A percentile compares a stretch with the other conserved stretches of the same genome.
These are phyloP conservation scores for Thamnaconus septentrionalis DNA, from an alignment of 2,113 vertebrate species.

Conservation along the genomic window DNA sequence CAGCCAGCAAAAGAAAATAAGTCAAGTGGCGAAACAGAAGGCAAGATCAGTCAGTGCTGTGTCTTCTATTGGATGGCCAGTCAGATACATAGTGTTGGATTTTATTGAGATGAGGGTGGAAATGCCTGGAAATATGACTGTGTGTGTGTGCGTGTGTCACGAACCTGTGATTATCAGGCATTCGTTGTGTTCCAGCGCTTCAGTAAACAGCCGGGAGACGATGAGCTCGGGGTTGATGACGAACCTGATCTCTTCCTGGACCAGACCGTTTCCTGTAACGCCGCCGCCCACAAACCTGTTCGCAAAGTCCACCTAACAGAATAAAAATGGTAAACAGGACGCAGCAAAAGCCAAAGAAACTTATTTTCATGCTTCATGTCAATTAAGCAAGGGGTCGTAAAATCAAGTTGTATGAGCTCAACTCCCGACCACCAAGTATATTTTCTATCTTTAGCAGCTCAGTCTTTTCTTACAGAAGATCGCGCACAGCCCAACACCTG, in stretches of 20 bases:
- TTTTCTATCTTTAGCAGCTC: too few species aligned
- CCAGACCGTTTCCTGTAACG: constrained; percentile 89
- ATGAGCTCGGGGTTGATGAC: constrained; percentile 97
- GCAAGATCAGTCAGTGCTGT: background rate
- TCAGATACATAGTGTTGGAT: too few species aligned
- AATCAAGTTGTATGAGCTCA: too few species aligned
- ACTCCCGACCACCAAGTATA: too few species aligned
- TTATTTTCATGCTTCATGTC: too few species aligned
- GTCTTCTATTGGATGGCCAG: too few species aligned
- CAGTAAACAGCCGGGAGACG: constrained; percentile 93
- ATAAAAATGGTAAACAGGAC: background rate
- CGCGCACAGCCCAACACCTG: background rate
- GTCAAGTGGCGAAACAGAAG: constrained; percentile 4
- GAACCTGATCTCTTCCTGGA: constrained; percentile 98
- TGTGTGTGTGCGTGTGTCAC: background rate
- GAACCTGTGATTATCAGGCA: constrained; percentile 97
- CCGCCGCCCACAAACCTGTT: constrained; percentile 95
- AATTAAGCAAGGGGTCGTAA: too few species aligned
- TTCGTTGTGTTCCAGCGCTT: constrained; percentile 91
- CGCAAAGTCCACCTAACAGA: constrained; percentile 94
- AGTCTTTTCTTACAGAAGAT: background rate
- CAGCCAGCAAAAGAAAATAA: constrained; percentile 42
- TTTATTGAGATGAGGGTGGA: too few species aligned
- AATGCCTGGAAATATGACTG: too few species aligned
- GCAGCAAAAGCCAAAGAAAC: too few species aligned